phyloP scores from a whole-genome alignment of 1,140 invertebrate species.

The Trialeurodes vaporariorum region DNA sequence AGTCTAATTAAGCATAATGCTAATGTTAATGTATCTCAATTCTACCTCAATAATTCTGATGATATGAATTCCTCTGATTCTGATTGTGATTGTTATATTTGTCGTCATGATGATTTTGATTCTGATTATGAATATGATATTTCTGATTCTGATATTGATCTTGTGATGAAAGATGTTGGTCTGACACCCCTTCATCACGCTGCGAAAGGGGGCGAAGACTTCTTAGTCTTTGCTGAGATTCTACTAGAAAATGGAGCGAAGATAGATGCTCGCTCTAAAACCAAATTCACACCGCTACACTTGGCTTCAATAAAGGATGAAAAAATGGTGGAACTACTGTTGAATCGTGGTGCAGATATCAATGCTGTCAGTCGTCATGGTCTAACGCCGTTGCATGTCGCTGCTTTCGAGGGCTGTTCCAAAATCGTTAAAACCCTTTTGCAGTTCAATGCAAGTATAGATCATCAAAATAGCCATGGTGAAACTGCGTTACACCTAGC shows the following conservation, averaged over 20 bases:
- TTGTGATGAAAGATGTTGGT: no score
- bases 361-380: conserved; percentile 84
- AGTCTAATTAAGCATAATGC: no score
- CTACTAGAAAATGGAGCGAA: conserved; percentile 93
- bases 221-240: conserved; percentile 80
- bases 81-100: no score
- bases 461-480: conserved; percentile 94
- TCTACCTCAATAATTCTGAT: no score
- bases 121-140: no score
- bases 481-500: conserved; percentile 98
- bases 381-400: conserved; percentile 94
- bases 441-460: conserved; percentile 85
- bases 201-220: no score
- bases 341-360: conserved; percentile 86
- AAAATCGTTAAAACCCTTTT: conserved; percentile 86
- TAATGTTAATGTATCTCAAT: no score
- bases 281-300: conserved; percentile 96
- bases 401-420: conserved; percentile 96
- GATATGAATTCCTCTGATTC: no score
- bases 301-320: conserved; percentile 91
- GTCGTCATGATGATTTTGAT: no score
- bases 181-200: conserved; percentile 94
- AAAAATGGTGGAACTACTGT: conserved; percentile 80
- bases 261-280: conserved; percentile 87
- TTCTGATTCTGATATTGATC: no score